These are phyloP conservation scores for Schizaphis graminum DNA, from an alignment of 2,888 invertebrate species.

Conservation along the genomic window DNA sequence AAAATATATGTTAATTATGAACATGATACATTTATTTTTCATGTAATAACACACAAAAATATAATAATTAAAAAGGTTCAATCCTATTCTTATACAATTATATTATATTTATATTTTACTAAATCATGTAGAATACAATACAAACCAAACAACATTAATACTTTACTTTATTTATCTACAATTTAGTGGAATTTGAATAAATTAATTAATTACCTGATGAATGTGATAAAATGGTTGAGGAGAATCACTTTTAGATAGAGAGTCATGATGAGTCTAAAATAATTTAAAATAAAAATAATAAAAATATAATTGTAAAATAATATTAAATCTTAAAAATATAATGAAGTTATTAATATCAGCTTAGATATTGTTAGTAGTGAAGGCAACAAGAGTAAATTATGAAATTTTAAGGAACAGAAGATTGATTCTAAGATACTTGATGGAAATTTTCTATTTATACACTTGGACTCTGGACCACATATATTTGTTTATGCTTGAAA, in stretches of 20 bases:
- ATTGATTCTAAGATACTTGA: background rate
- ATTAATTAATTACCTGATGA: conserved; percentile 62
- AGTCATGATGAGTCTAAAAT: conserved; percentile 56
- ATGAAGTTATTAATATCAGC: background rate
- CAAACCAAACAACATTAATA: background rate
- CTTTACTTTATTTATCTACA: background rate
- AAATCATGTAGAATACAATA: background rate
- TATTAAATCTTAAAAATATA: background rate
- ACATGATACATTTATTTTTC: background rate
- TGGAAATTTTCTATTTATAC: background rate
- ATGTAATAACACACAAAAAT: background rate
- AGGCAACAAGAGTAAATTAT: background rate
- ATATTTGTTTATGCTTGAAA: background rate
- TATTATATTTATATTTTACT: background rate
- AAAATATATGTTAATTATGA: background rate
- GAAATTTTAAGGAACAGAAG: background rate
- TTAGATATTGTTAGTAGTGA: background rate
- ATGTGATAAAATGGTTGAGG: conserved; percentile 67
- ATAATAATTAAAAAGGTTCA: background rate
- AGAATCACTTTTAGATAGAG: conserved; percentile 65
- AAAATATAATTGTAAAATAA: background rate
- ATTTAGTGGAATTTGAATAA: background rate
- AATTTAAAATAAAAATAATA: background rate
- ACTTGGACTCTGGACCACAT: background rate
- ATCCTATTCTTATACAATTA: background rate